Conservation (phyloP, 2,797 vertebrate species). For the Scleropages formosus region DNA sequence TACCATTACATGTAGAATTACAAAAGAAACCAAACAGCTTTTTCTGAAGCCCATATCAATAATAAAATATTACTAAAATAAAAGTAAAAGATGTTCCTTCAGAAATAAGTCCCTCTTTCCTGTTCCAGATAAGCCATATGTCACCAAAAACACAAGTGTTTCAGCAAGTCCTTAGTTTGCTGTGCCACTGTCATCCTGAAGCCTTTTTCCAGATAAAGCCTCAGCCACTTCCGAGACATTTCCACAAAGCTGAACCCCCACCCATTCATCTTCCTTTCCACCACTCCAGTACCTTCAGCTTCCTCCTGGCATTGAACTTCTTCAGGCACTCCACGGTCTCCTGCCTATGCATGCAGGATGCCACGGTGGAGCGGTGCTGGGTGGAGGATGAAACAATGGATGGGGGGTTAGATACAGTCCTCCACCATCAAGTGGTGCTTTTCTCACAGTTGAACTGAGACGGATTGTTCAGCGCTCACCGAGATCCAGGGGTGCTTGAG, state of each 20-base stretch:
- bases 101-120: too few relatives aligned
- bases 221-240: too few relatives aligned
- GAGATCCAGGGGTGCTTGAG: conserved; percentile 97
- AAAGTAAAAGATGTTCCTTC: too few relatives aligned
- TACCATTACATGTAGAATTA: too few relatives aligned
- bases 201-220: neutral
- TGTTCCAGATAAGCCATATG: too few relatives aligned
- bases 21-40: too few relatives aligned
- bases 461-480: conserved; percentile 51
- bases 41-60: too few relatives aligned
- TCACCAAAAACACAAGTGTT: too few relatives aligned
- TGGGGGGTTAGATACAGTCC: conserved; percentile 8
- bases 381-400: conserved; percentile 25
- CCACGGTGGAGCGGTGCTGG: conserved; percentile 95
- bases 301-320: conserved; percentile 96
- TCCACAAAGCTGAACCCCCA: neutral
- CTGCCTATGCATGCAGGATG: conserved; percentile 97
- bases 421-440: neutral
- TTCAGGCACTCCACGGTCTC: conserved; percentile 98
- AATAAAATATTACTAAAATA: too few relatives aligned
- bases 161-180: neutral
- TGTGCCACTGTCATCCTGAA: neutral
- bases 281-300: conserved; percentile 79
- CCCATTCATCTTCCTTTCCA: neutral
- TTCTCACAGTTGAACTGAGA: neutral